Base-by-base conservation (phyloP, 1,140 invertebrate species). In the Temnothorax curvispinosus region DNA sequence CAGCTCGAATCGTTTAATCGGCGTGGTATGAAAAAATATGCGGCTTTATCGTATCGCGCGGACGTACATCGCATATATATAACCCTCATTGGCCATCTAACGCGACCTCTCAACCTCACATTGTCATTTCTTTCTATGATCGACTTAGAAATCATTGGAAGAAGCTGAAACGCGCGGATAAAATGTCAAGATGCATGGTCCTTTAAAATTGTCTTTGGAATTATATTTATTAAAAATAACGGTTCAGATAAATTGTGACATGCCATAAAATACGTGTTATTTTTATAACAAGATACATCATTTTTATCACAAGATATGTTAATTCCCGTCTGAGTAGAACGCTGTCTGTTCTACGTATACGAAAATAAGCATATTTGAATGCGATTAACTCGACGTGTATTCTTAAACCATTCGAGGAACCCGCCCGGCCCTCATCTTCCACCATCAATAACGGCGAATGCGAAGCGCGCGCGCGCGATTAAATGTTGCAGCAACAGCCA, bases 41-140 rank as follows among this genome's bases (percentile, higher is more conserved):
- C 80, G 13, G 32, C 56, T 84, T 84, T 84, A 84, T 84, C 80
- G 7, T 44, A 27, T 41, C 21, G 64, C 27, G 27, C 27, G 27
- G 27, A 27, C 52, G 27, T 65, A 47, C 35, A 5, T 41, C 13
- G 1, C 54, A 32, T 6, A 3, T 35, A 35, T 11, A 3, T 35
- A 35, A 69, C 13, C 2, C 27, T 56, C 44, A n/a, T 56, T 21
- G 74, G 32, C 7, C n/a, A 15, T 27, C 6, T 41, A 54, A 71
- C 64, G 4, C 35, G 64, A 21, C 47, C 77, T 71, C 38, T 71
- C 35, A 47, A 69, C 47, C 47, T 27, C 64, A 21, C 15, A 41
- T 54, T 69, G 65, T 65, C 47, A 69, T 18, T 69, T 64, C n/a
- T 67, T 58, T 56, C 44, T 47, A 32, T 4, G 32, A 67, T 27